Base-by-base conservation (phyloP, 2,797 vertebrate species). In the Molossus alvarezi region DNA sequence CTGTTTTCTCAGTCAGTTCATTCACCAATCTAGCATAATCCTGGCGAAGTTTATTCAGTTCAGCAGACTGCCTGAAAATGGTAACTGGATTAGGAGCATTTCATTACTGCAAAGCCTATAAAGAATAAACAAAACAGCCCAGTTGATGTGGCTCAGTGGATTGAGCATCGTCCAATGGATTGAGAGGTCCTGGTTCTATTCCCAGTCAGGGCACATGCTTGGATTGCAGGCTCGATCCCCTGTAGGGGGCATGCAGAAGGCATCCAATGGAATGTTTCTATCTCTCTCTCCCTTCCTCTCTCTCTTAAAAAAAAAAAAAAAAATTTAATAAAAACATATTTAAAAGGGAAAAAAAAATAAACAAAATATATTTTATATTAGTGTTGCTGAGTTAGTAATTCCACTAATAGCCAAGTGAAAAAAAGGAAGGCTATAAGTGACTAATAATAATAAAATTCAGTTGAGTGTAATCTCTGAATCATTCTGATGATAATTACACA, bases 41-140 rank as follows among this genome's bases (percentile, higher is more conserved):
- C 7, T 99, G 99, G 58, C 99, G 99, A 94, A 99, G 98, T 97
- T 99, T 99, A 98, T 99, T 99, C 96, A 99, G 98, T 96, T 99
- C 99, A 10, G 99, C 99, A 0, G 99, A 99, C 98, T 99, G 99
- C 98, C 99, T 99, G 97, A 45, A 97, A 97, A 96, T 13, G 97
- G 92, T 94, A 64, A 72, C 62, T 90, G 3, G 62, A 90, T 97
- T 97, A 97, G 87, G 27, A 92, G 76, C 33, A 18, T 62, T 81
- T 29, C 17, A 87, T 41, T 91, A 82, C 67, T 82, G 90, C 12
- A 91, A 82, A 92, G 4, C 67, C 25, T 51, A 79, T 45, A 88
- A 90, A 85, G 13, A 90, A 90, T 23, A 75, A 95, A 73, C 2
- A 71, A 81, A 96, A 91, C 5, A 45, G 41, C 41, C 41, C 41